phyloP scores from a whole-genome alignment of 1,140 invertebrate species.

The Papilio dardanus region DNA sequence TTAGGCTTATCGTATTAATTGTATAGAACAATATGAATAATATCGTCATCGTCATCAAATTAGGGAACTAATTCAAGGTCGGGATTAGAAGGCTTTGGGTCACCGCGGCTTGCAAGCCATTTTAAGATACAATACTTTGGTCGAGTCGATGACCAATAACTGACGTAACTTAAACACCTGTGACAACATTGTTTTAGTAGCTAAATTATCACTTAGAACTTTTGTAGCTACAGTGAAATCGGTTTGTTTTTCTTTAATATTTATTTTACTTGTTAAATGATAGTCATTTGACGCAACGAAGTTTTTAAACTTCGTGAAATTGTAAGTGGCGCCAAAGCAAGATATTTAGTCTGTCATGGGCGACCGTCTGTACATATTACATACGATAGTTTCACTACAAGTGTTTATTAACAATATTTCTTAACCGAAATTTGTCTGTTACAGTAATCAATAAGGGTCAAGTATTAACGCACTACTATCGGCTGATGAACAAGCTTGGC shows the following conservation, averaged over 20 bases:
- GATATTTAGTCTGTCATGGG: no score
- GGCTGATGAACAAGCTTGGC: conserved; percentile 97
- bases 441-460: conserved; percentile 98
- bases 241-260: no score
- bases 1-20: conserved; percentile 30
- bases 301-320: no score
- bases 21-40: conserved; percentile 42
- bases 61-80: conserved; percentile 65
- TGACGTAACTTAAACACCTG: conserved; percentile 23
- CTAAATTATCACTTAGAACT: conserved; percentile 41
- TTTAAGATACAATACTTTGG: conserved; percentile 16
- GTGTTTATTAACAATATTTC: no score
- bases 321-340: no score
- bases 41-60: conserved; percentile 53
- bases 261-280: no score
- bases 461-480: conserved; percentile 97
- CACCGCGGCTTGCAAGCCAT: conserved; percentile 29
- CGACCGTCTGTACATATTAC: no score
- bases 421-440: conserved; percentile 79
- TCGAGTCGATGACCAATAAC: conserved; percentile 33
- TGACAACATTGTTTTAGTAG: conserved; percentile 40
- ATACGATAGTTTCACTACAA: no score
- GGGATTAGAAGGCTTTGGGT: conserved; percentile 32
- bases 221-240: background rate
- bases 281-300: no score